Conservation (phyloP, 2,113 vertebrate species). For the Eudyptes chrysolophus region DNA sequence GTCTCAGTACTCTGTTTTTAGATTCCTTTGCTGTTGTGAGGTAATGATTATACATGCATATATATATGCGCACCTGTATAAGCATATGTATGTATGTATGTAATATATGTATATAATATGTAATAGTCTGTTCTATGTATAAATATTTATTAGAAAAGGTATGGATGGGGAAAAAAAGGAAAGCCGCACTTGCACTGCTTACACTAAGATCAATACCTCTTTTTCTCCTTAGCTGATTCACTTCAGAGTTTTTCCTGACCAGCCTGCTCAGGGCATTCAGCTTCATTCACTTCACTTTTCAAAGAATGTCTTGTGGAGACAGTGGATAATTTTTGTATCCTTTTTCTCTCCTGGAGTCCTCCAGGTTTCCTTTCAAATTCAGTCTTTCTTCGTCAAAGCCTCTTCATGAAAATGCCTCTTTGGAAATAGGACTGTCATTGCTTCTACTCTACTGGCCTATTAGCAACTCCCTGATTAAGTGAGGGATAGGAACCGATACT, state of each 20-base stretch:
- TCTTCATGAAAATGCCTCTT: not conserved
- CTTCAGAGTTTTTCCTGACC: not conserved
- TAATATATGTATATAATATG: not conserved
- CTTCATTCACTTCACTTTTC: not conserved
- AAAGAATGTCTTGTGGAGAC: not conserved
- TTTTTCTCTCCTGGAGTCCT: not conserved
- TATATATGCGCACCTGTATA: not conserved
- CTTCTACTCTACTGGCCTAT: not conserved
- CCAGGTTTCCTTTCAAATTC: not conserved
- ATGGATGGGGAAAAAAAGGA: not conserved
- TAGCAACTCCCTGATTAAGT: not conserved
- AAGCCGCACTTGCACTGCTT: not conserved
- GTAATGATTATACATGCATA: not conserved
- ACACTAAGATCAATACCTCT: not conserved
- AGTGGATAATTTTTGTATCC: not conserved
- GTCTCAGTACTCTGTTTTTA: not conserved
- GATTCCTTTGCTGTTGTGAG: not conserved
- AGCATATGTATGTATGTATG: not conserved
- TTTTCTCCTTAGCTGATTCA: not conserved
- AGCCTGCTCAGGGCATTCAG: not conserved
- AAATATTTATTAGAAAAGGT: not conserved
- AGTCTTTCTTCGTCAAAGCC: not conserved
- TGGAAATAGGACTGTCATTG: not conserved
- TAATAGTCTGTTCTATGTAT: not conserved
- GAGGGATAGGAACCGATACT: not conserved